Conservation (phyloP, 2,888 invertebrate species). For the Euplexia lucipara region DNA sequence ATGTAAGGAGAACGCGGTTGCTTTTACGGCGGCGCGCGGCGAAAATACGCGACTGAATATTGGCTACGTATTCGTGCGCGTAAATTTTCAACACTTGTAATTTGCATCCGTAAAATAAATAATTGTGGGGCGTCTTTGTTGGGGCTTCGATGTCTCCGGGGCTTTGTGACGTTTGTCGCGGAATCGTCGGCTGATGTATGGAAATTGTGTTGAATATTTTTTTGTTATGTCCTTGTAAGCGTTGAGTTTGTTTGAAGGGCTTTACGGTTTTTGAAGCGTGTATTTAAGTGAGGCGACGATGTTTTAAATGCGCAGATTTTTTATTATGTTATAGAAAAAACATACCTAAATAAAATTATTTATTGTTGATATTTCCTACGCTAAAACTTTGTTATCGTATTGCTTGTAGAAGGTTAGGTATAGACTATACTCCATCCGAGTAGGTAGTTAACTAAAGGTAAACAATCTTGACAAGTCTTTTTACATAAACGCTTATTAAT, state of each 20-base stretch:
- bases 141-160: constrained; percentile 55
- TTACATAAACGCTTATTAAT: too few species aligned
- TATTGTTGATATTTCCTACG: too few species aligned
- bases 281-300: constrained; percentile 10
- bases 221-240: constrained; percentile 27
- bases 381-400: too few species aligned
- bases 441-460: too few species aligned
- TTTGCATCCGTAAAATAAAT: constrained; percentile 83
- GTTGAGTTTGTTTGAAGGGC: constrained; percentile 33
- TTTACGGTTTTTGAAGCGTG: constrained; percentile 22
- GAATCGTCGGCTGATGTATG: constrained; percentile 52
- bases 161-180: constrained; percentile 45
- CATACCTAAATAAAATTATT: too few species aligned
- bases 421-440: too few species aligned
- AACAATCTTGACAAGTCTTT: too few species aligned
- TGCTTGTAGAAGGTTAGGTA: too few species aligned
- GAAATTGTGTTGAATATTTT: constrained; percentile 50
- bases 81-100: constrained; percentile 77
- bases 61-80: constrained; percentile 75
- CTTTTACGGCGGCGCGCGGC: constrained; percentile 81
- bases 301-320: constrained; percentile 6
- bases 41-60: constrained; percentile 76
- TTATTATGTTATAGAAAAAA: background rate
- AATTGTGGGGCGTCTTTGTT: constrained; percentile 73
- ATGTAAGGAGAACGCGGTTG: constrained; percentile 82